Percentiles rank a stretch among this genome's conserved stretches.
phyloP scores from a whole-genome alignment of 2,797 vertebrate genomes.

The Vespertilio murinus region DNA sequence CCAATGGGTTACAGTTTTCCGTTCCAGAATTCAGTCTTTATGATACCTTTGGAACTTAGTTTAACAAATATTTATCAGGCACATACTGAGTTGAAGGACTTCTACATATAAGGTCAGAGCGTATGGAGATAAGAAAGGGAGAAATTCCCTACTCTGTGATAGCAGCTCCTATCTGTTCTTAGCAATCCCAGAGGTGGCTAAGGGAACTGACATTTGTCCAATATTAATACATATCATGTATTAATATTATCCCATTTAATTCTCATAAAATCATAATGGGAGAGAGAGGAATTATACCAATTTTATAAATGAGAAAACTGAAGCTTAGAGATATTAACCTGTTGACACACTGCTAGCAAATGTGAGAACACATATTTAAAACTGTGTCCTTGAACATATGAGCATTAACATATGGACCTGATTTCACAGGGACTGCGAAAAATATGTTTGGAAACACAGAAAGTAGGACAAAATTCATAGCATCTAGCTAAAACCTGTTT shows the following conservation, averaged over 20 bases:
- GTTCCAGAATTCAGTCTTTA: not conserved
- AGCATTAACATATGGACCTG: not conserved
- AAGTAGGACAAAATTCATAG: not conserved
- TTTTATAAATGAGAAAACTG: not conserved
- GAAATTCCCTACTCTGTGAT: not conserved
- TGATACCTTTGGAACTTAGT: not conserved
- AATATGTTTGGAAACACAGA: not conserved
- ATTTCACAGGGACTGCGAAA: not conserved
- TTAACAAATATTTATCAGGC: not conserved
- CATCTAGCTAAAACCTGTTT: not conserved
- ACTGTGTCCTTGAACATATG: not conserved
- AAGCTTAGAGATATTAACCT: no score
- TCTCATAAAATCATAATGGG: not conserved
- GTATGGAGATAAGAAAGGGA: not conserved
- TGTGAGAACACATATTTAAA: not conserved
- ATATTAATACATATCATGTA: not conserved
- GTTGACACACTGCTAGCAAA: not conserved
- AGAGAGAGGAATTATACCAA: not conserved
- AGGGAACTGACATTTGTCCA: not conserved
- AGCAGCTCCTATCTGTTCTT: not conserved
- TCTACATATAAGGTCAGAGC: constrained; percentile 5
- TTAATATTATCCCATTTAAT: not conserved
- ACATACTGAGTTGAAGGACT: not conserved
- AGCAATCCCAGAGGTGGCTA: not conserved
- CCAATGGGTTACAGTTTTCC: not conserved